phyloP scores from a whole-genome alignment of 2,113 vertebrate species.

The Oryzias celebensis region DNA sequence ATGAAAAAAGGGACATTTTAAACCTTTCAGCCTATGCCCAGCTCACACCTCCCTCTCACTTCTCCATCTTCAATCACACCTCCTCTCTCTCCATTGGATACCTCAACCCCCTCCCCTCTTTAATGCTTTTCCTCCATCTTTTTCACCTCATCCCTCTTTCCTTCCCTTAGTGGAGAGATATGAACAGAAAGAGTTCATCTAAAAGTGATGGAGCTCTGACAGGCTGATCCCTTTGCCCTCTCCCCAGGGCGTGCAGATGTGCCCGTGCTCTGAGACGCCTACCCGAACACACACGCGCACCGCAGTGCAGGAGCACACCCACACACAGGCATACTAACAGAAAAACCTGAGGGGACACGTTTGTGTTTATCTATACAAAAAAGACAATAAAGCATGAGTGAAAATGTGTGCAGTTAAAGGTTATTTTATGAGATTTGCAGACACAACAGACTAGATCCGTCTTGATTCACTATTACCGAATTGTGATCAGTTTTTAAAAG shows the following conservation, averaged over 20 bases:
- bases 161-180: conserved; percentile 14
- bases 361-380: conserved; percentile 48
- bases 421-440: conserved; percentile 5
- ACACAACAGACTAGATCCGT: no score
- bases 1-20: no score
- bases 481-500: no score
- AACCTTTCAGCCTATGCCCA: conserved; percentile 20
- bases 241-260: conserved; percentile 67
- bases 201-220: conserved; percentile 56
- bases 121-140: conserved; percentile 11
- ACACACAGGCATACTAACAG: conserved; percentile 57
- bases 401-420: conserved; percentile 39
- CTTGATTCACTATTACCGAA: no score
- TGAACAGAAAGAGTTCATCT: conserved; percentile 48
- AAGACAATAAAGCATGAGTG: conserved; percentile 29
- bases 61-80: conserved; percentile 27
- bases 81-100: conserved; percentile 6
- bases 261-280: conserved; percentile 46
- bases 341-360: conserved; percentile 35
- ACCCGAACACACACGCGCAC: conserved; percentile 47
- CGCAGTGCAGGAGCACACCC: conserved; percentile 48
- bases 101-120: conserved; percentile 4
- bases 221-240: conserved; percentile 63
- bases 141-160: conserved; percentile 15
- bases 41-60: conserved; percentile 46